Evolutionary conservation across 1,140 invertebrate species (phyloP), one percentile per base, ranked within the genome.

Genomic region (Cydia strobilella): DNA sequence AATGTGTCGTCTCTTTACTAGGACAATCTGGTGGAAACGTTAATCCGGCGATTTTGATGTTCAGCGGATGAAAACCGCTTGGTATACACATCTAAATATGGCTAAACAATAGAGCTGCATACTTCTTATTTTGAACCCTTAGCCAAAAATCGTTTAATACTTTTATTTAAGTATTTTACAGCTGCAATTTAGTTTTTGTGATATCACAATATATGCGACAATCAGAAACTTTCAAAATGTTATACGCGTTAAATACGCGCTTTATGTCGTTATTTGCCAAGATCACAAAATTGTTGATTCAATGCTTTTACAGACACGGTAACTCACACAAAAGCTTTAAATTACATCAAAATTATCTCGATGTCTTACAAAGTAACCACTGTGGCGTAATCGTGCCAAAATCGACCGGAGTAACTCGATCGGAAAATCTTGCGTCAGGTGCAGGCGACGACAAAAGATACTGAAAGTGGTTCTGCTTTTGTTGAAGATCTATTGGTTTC

Each of bases 341-440:
- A 15, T 13, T 48, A 48, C 13, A 54, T 54, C n/a, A 54, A 59
- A 59, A 59, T 75, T 74, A 76, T 78, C 72, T 74, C 23, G 69
- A 59, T 23, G 18, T 59, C 54, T 59, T 23, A 20, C 18, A 59
- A 59, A 59, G n/a, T 54, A 18, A 23, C 18, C 54, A 23, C 12
- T 59, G 54, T 59, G 31, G 31, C 31, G 31, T 35, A 69, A 69
- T 66, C 63, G 63, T 66, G 63, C 27, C 63, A 18, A 31, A 66
- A 23, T 35, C n/a, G 25, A 31, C 31, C 27, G 42, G 13, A 69
- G 20, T 27, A 69, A 69, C 20, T 69, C 54, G 20, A 59, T 59
- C 5, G 31, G 65, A 69, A 69, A 69, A 69, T 35, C 15, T 69
- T 69, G 65, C 65, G 65, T 69, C 65, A 69, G 65, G 35, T 69